phyloP scores from a whole-genome alignment of 2,797 vertebrate species.

The Argya squamiceps region DNA sequence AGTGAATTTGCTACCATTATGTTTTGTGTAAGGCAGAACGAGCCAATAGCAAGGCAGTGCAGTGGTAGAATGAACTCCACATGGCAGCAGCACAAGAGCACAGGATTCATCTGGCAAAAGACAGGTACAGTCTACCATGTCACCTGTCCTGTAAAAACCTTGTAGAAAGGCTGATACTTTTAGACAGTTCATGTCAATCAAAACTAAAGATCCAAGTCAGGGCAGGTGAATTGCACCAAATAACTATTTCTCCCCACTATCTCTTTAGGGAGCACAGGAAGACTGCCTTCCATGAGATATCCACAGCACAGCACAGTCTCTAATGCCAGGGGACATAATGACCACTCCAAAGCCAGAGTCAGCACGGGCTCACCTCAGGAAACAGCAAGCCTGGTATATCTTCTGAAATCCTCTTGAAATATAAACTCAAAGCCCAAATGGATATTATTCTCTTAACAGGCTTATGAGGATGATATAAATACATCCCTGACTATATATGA shows the following conservation, averaged over 20 bases:
- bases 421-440: not conserved
- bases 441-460: not conserved
- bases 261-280: not conserved
- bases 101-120: not conserved
- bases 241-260: not conserved
- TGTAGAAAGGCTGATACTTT: not conserved
- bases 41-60: rapidly evolving
- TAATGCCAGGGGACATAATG: not conserved
- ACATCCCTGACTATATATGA: not conserved
- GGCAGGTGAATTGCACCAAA: not conserved
- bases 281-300: not conserved
- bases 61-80: not conserved
- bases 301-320: not conserved
- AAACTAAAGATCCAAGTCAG: not conserved
- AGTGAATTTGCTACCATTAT: not conserved
- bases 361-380: not conserved
- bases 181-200: not conserved
- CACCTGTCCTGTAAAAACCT: not conserved
- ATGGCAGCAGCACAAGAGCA: not conserved
- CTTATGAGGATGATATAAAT: not conserved
- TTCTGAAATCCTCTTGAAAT: not conserved
- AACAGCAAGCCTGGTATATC: not conserved
- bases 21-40: not conserved
- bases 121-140: not conserved
- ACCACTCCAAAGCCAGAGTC: not conserved